A percentile compares a stretch with the other conserved stretches of the same genome.
Evolutionary conservation across 2,113 vertebrate species (phyloP).

Genomic region (Leuciscus idus): DNA sequence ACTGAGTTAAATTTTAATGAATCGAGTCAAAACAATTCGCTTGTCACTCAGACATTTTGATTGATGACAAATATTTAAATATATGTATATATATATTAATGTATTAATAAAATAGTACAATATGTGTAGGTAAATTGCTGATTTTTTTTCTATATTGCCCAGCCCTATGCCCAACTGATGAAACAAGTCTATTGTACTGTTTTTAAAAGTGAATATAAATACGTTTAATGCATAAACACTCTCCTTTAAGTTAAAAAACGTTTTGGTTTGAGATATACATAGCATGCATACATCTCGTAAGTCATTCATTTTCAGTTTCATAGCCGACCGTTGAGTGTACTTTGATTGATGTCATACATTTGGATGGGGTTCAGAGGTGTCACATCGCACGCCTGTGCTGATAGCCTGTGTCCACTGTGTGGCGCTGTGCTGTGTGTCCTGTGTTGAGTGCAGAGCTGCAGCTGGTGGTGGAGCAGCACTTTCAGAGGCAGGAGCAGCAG

Average conservation of each 20-base stretch:
- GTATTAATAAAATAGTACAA: neutral
- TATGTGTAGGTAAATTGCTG: neutral
- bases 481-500: slow-evolving; percentile 65
- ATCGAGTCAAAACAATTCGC: neutral
- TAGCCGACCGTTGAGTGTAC: neutral
- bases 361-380: slow-evolving; percentile 10
- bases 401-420: slow-evolving; percentile 36
- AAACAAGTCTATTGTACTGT: neutral
- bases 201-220: neutral
- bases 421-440: slow-evolving; percentile 47
- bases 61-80: no score
- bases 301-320: slow-evolving; percentile 20
- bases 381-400: slow-evolving; percentile 18
- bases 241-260: neutral
- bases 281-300: slow-evolving; percentile 17
- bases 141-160: neutral
- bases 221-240: neutral
- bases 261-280: neutral
- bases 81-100: no score
- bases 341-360: slow-evolving; percentile 9
- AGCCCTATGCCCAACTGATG: neutral
- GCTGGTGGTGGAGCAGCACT: slow-evolving; percentile 73
- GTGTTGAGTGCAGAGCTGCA: slow-evolving; percentile 69
- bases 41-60: neutral
- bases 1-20: neutral